These are phyloP conservation scores for Cynaeus angustus DNA, from an alignment of 2,888 invertebrate genomes.

Conservation along the genomic window DNA sequence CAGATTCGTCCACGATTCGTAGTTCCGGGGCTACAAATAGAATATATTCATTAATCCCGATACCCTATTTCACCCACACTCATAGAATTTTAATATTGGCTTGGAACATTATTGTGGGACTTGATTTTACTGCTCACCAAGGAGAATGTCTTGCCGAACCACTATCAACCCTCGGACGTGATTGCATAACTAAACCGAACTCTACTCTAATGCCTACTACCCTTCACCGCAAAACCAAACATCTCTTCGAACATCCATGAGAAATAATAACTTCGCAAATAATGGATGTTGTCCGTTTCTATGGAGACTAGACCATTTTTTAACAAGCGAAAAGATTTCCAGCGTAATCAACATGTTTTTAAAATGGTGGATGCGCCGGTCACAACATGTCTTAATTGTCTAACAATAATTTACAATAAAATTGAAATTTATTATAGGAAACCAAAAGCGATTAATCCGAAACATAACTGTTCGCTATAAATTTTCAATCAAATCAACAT, in stretches of 20 bases:
- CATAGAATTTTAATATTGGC: slow-evolving; percentile 48
- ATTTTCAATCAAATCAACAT: too few species aligned
- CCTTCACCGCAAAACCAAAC: slow-evolving; percentile 33
- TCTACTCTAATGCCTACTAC: slow-evolving; percentile 13
- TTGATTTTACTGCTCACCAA: slow-evolving; percentile 43
- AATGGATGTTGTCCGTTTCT: background rate
- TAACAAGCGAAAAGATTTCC: too few species aligned
- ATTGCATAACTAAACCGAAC: slow-evolving; percentile 38
- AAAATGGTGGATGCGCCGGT: too few species aligned
- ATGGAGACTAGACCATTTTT: too few species aligned
- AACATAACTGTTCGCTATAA: too few species aligned
- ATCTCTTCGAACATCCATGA: slow-evolving; percentile 1
- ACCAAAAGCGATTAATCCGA: too few species aligned
- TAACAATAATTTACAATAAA: too few species aligned
- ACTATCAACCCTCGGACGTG: slow-evolving; percentile 33
- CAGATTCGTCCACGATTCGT: slow-evolving; percentile 76
- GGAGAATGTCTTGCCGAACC: slow-evolving; percentile 32
- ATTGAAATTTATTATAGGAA: too few species aligned
- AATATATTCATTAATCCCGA: slow-evolving; percentile 49
- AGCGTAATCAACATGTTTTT: too few species aligned
- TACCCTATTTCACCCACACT: slow-evolving; percentile 41
- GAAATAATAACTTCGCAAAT: background rate
- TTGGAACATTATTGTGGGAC: slow-evolving; percentile 39
- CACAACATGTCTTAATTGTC: too few species aligned
- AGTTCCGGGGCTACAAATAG: slow-evolving; percentile 75